These are phyloP conservation scores for Abrostola tripartita DNA, from an alignment of 2,888 invertebrate genomes.

Conservation along the genomic window DNA sequence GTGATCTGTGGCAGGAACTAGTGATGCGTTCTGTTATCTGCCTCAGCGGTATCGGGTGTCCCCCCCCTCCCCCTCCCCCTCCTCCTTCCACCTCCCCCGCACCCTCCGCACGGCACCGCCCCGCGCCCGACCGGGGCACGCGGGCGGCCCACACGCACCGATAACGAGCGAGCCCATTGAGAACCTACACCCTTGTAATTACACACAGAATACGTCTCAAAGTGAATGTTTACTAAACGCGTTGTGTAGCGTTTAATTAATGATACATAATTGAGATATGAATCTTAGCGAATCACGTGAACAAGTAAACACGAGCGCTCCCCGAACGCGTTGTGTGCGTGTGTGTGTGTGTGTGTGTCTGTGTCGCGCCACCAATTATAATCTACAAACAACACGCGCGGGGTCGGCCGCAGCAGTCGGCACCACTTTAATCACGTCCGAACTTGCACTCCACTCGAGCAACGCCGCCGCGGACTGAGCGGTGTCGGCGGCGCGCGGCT, in stretches of 20 bases:
- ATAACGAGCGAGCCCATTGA: not conserved
- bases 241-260: constrained; percentile 33
- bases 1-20: constrained; percentile 2
- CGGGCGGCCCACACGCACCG: constrained; percentile 1
- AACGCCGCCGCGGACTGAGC: too few relatives aligned
- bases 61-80: not conserved
- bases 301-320: constrained; percentile 24
- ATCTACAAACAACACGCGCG: too few relatives aligned
- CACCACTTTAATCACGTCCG: too few relatives aligned
- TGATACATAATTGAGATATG: constrained; percentile 21
- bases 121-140: too few relatives aligned
- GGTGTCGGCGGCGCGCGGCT: too few relatives aligned
- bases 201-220: constrained; percentile 1
- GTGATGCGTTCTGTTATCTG: not conserved
- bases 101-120: too few relatives aligned
- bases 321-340: too few relatives aligned
- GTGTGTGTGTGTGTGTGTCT: too few relatives aligned
- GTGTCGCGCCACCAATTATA: too few relatives aligned
- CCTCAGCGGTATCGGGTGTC: constrained; percentile 1
- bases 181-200: constrained; percentile 4
- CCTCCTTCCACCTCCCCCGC: too few relatives aligned
- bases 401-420: too few relatives aligned
- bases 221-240: constrained; percentile 20
- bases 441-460: too few relatives aligned
- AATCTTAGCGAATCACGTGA: constrained; percentile 20